phyloP scores from a whole-genome alignment of 2,888 invertebrate genomes.

The Nemotelus nigrinus region DNA sequence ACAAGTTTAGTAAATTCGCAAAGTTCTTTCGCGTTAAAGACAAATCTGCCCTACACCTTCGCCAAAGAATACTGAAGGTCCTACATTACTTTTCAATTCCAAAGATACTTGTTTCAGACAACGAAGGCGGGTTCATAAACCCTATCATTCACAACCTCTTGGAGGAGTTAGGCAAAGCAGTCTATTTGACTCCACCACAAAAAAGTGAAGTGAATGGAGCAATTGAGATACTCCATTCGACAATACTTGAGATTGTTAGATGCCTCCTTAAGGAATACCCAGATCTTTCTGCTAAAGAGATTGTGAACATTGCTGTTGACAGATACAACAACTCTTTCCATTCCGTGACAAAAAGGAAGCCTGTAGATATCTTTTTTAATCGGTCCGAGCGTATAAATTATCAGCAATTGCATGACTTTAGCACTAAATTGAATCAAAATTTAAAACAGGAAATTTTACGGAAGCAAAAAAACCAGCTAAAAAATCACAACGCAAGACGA shows the following conservation, averaged over 20 bases:
- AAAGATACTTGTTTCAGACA: too few species aligned
- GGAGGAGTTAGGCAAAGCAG: neutral
- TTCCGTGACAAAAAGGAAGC: neutral
- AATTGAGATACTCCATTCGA: neutral
- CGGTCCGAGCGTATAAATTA: neutral
- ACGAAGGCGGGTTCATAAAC: too few species aligned
- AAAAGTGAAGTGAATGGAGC: neutral
- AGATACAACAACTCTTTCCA: neutral
- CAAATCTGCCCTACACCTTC: too few species aligned
- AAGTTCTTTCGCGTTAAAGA: too few species aligned
- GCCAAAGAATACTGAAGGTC: too few species aligned
- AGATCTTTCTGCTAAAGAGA: neutral
- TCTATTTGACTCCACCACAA: neutral
- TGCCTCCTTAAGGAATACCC: neutral
- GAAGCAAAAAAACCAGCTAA: neutral
- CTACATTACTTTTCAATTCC: too few species aligned
- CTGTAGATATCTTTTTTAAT: neutral
- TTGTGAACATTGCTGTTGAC: neutral
- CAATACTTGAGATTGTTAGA: neutral
- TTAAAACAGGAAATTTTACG: neutral
- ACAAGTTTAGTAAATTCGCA: too few species aligned
- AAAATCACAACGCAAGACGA: neutral
- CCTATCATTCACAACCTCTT: neutral
- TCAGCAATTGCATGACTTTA: neutral
- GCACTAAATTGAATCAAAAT: neutral